Evolutionary conservation across 2,797 vertebrate genomes (phyloP).

Genomic region (Hoplostethus mediterraneus): DNA sequence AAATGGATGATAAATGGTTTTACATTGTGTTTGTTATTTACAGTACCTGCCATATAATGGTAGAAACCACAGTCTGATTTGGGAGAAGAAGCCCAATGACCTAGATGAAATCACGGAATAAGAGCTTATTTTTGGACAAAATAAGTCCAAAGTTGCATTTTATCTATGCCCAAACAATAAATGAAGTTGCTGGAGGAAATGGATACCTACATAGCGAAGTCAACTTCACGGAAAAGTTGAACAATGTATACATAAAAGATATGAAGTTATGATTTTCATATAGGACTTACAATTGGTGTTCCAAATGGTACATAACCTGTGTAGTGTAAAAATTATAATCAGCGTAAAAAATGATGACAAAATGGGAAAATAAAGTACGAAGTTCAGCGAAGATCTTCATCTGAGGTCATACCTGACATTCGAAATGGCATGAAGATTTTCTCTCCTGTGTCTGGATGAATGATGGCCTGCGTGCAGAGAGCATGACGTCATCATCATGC

Average conservation of each 20-base stretch:
- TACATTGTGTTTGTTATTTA: conserved; percentile 30
- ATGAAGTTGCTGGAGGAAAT: conserved; percentile 38
- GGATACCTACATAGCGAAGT: conserved; percentile 37
- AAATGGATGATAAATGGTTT: conserved; percentile 54
- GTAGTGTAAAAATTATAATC: conserved; percentile 54
- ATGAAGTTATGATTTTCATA: conserved; percentile 47
- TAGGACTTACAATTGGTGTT: conserved; percentile 96
- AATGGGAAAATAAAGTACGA: conserved; percentile 41
- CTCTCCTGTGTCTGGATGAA: conserved; percentile 97
- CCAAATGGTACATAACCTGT: conserved; percentile 98
- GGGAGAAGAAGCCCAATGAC: conserved; percentile 91
- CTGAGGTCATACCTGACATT: conserved; percentile 93
- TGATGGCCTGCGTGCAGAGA: conserved; percentile 91
- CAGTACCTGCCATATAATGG: conserved; percentile 93
- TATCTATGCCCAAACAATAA: conserved; percentile 56
- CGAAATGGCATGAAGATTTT: conserved; percentile 99
- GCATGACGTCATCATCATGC: conserved; percentile 75
- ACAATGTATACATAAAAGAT: conserved; percentile 31
- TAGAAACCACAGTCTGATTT: conserved; percentile 91
- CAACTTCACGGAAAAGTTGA: conserved; percentile 27
- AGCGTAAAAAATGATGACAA: conserved; percentile 45
- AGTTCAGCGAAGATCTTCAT: conserved; percentile 77
- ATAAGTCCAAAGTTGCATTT: conserved; percentile 73
- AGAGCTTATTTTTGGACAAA: conserved; percentile 75
- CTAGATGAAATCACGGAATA: conserved; percentile 80